Evolutionary conservation across 2,888 invertebrate species (phyloP), one percentile per base, ranked within the genome.

Genomic region (Sympetrum striolatum): DNA sequence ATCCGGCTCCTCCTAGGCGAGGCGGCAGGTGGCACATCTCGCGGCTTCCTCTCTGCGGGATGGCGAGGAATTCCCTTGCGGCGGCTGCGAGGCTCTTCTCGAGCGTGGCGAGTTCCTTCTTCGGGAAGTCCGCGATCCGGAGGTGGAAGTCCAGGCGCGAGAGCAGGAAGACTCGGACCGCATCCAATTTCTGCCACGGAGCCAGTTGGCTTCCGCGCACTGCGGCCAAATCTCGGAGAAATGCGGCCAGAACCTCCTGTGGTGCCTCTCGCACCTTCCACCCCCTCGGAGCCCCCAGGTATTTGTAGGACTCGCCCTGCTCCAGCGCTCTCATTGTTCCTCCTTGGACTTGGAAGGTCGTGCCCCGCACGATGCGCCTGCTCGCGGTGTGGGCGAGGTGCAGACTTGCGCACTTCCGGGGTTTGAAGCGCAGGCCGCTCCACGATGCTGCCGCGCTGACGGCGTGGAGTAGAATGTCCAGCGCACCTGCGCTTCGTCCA

Each of bases 201-300:
- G 92, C 91, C 0, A 92, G 91, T 14, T 90, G 81, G 31, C 82
- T 90, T 12, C n/a, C n/a, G 81, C 60, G 31, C 25, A 91, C 73
- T 1, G 90, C 53, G 0, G 80, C 14, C 0, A 90, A 81, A 44
- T 91, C 91, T 0, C 12, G 25, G 2, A 1, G 5, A 35, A 90
- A 91, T 31, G 91, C 91, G 3, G 91, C 91, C 1, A 92, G 31
- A 39, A 60, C 60, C 15, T 48, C 90, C 15, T 86, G 90, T 2
- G 92, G 92, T 1, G 92, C 91, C 31, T 92, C 92, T 15, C 90
- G 86, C 35, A 92, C 91, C 18, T 91, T 91, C 91, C 92, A 92
- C 0, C 93, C 93, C 1, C 92, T 93, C 2, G 93, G 93, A 15
- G 93, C 92, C 2, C 93, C 93, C 18, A 93, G 92, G 91, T 93